Evolutionary conservation across 2,797 vertebrate species (phyloP).

Genomic region (Nyctalus aviator): DNA sequence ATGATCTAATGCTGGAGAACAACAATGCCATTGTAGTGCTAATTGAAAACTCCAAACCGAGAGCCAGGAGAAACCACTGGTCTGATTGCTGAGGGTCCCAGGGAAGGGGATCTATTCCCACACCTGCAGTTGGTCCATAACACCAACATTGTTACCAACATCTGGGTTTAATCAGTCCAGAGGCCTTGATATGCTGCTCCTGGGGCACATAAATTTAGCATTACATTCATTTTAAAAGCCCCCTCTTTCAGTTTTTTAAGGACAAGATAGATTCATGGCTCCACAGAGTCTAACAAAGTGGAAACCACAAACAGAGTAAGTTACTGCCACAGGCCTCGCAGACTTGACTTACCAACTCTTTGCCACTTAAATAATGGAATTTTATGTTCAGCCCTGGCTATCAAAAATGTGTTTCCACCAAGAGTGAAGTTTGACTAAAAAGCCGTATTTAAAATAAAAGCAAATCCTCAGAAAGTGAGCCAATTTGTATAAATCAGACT

Average conservation of each 20-base stretch:
- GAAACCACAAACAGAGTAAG: constrained; percentile 88
- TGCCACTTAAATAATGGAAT: constrained; percentile 86
- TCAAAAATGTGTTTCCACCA: constrained; percentile 77
- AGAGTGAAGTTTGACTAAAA: constrained; percentile 80
- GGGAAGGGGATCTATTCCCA: constrained; percentile 89
- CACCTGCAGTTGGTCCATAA: constrained; percentile 91
- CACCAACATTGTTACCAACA: constrained; percentile 91
- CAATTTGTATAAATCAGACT: constrained; percentile 81
- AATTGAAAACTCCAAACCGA: constrained; percentile 88
- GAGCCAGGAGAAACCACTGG: constrained; percentile 88
- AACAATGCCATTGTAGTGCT: constrained; percentile 91
- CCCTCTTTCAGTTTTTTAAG: constrained; percentile 89
- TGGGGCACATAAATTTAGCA: constrained; percentile 90
- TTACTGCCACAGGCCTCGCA: constrained; percentile 85
- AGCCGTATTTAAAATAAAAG: constrained; percentile 78
- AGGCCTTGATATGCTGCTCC: constrained; percentile 89
- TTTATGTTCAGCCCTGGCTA: constrained; percentile 84
- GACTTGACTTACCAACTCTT: constrained; percentile 83
- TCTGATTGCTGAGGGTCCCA: constrained; percentile 89
- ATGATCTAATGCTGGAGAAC: constrained; percentile 90
- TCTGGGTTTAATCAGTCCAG: constrained; percentile 91
- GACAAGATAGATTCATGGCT: constrained; percentile 93
- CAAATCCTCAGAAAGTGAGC: constrained; percentile 70
- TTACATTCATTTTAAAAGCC: constrained; percentile 90
- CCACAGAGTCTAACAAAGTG: constrained; percentile 90